A percentile compares a stretch with the other conserved stretches of the same genome.
Evolutionary conservation across 2,888 invertebrate species (phyloP).

Genomic region (Rhimphoctona megacephalus): DNA sequence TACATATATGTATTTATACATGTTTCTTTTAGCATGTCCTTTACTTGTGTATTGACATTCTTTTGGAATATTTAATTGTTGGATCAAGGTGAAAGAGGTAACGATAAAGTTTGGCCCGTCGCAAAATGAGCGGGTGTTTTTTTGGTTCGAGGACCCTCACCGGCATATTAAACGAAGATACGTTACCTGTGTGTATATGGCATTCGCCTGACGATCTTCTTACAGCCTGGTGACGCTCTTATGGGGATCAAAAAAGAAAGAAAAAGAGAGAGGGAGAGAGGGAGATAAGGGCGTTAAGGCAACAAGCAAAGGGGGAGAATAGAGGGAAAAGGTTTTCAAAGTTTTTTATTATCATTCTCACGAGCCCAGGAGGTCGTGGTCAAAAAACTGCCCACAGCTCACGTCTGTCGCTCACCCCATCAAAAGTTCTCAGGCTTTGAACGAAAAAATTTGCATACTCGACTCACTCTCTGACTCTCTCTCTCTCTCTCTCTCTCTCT

Average conservation of each 20-base stretch:
- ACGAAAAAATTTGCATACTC: constrained; percentile 73
- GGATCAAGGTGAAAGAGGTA: constrained; percentile 27
- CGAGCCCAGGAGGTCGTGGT: constrained; percentile 76
- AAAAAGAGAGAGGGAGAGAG: constrained; percentile 1
- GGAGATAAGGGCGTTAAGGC: neutral
- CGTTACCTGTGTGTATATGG: constrained; percentile 47
- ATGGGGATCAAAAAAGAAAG: neutral
- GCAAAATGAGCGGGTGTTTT: constrained; percentile 66
- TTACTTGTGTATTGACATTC: constrained; percentile 11
- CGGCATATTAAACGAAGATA: constrained; percentile 67
- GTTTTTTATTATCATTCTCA: constrained; percentile 75
- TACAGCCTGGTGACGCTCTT: constrained; percentile 24
- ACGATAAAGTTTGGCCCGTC: constrained; percentile 52
- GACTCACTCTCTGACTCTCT: constrained; percentile 42
- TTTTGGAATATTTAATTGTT: constrained; percentile 62
- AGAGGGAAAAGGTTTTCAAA: constrained; percentile 57
- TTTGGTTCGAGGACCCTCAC: constrained; percentile 52
- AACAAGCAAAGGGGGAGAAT: constrained; percentile 40
- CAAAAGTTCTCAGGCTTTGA: constrained; percentile 72
- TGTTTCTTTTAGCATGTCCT: neutral
- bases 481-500: too few species aligned
- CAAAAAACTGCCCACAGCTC: constrained; percentile 75
- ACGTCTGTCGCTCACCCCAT: constrained; percentile 67
- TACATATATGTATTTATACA: neutral
- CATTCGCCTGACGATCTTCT: constrained; percentile 59